phyloP scores from a whole-genome alignment of 1,140 invertebrate species.

The Chrysopa pallens region DNA sequence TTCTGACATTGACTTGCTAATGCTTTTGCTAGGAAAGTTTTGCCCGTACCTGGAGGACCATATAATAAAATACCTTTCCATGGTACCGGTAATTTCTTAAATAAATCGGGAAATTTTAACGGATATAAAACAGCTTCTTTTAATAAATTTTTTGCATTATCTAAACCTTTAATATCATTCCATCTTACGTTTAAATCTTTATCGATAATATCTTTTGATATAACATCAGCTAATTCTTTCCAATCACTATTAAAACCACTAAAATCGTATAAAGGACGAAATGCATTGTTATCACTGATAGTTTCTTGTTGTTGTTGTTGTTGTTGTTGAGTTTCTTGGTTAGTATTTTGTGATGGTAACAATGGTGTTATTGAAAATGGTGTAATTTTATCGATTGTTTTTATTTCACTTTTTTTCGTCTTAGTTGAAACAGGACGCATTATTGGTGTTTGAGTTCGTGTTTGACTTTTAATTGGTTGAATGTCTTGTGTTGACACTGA shows the following conservation, averaged over 20 bases:
- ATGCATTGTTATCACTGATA: conserved; percentile 19
- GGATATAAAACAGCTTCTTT: conserved; percentile 82
- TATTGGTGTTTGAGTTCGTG: conserved; percentile 3
- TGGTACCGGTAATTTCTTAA: conserved; percentile 54
- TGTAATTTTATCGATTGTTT: neutral
- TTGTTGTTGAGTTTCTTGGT: neutral
- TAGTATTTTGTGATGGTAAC: neutral
- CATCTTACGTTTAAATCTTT: conserved; percentile 36
- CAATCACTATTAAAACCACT: conserved; percentile 26
- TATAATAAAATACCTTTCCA: conserved; percentile 76
- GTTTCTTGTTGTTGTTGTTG: neutral
- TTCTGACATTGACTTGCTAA: conserved; percentile 65
- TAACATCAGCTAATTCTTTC: conserved; percentile 31
- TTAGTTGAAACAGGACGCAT: conserved; percentile 15
- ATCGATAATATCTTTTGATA: conserved; percentile 45
- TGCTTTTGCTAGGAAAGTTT: conserved; percentile 77
- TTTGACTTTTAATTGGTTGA: neutral
- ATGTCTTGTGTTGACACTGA: neutral
- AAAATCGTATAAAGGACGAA: conserved; percentile 23
- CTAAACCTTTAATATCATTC: conserved; percentile 57
- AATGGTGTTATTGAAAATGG: conserved; percentile 3
- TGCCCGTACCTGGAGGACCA: conserved; percentile 71
- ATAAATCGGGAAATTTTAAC: conserved; percentile 67
- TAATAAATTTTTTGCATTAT: conserved; percentile 62
- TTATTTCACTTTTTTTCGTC: neutral